Evolutionary conservation across 2,113 vertebrate species (phyloP).

Genomic region (Ceyx margarethae): DNA sequence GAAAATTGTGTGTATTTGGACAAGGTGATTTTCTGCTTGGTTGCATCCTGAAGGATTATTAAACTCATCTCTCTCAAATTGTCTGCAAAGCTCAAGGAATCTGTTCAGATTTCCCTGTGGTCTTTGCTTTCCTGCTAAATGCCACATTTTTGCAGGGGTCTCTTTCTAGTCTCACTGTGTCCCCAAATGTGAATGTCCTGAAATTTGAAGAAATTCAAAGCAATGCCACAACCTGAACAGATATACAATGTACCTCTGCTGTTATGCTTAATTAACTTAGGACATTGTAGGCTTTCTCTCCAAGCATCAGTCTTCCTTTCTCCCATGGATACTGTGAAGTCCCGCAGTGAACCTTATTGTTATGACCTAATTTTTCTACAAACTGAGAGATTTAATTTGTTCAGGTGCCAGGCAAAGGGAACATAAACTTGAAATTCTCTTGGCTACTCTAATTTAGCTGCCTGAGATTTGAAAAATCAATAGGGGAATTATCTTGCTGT

Average conservation of each 20-base stretch:
- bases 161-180: background rate
- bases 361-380: conserved; percentile 41
- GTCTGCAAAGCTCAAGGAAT: background rate
- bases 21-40: background rate
- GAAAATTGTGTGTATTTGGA: background rate
- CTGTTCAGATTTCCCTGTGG: background rate
- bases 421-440: background rate
- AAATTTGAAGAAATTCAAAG: background rate
- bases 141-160: background rate
- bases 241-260: background rate
- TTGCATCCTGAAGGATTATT: background rate
- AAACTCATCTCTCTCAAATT: background rate
- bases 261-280: background rate
- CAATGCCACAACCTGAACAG: background rate
- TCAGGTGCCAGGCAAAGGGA: conserved; percentile 12
- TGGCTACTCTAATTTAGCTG: conserved; percentile 7
- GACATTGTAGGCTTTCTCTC: background rate
- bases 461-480: conserved; percentile 5
- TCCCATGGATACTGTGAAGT: conserved; percentile 37
- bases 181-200: background rate
- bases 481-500: background rate
- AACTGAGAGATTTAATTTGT: conserved; percentile 37
- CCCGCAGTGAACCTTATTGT: conserved; percentile 6
- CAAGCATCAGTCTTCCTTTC: conserved; percentile 23
- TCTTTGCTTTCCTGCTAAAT: background rate